These are phyloP conservation scores for Propsilocerus akamusi DNA, from an alignment of 1,140 invertebrate species.

Conservation along the genomic window DNA sequence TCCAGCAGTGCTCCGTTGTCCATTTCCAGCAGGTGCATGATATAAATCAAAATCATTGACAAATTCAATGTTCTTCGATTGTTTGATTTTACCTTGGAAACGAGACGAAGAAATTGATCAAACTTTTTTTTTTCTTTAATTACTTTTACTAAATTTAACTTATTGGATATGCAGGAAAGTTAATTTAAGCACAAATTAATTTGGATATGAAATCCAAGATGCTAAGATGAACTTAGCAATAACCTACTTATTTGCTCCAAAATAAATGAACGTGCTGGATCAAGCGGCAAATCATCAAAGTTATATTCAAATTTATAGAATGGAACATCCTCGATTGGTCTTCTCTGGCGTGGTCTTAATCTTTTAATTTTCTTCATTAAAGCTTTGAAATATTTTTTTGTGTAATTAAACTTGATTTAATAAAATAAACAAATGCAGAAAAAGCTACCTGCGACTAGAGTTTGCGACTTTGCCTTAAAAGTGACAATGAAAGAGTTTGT, in stretches of 20 bases:
- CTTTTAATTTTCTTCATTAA: neutral
- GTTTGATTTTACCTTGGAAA: neutral
- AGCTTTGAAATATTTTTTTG: too few species aligned
- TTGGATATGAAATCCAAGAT: neutral
- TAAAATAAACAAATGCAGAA: too few species aligned
- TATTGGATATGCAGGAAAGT: neutral
- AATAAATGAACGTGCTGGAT: slow-evolving; percentile 17
- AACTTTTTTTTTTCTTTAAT: neutral
- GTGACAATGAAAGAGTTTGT: too few species aligned
- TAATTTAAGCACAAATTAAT: too few species aligned
- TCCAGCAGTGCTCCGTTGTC: neutral
- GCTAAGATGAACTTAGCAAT: neutral
- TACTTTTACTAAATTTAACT: neutral
- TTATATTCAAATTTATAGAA: slow-evolving; percentile 16
- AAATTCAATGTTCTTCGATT: neutral
- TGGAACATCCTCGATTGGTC: slow-evolving; percentile 19
- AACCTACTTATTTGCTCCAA: slow-evolving; percentile 18
- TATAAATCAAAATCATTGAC: neutral
- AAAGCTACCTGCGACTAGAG: too few species aligned
- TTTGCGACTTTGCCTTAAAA: too few species aligned
- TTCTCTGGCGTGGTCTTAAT: neutral
- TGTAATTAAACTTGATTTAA: too few species aligned
- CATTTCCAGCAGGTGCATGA: neutral
- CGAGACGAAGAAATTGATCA: neutral
- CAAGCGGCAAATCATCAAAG: slow-evolving; percentile 19